Evolutionary conservation across 2,888 invertebrate genomes (phyloP), one percentile per base, ranked within the genome.

Genomic region (Synergus laeviventris): DNA sequence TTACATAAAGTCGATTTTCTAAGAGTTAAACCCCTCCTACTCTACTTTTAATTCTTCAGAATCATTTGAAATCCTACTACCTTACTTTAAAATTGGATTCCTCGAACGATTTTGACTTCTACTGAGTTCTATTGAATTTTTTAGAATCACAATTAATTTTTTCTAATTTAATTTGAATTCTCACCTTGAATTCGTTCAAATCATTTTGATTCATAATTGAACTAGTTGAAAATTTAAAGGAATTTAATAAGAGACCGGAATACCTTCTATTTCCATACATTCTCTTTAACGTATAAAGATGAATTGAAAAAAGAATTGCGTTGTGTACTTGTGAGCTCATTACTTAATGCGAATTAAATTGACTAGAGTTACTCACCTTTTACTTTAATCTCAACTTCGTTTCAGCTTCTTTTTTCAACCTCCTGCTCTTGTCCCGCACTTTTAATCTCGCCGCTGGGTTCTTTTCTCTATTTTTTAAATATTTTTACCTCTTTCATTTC

Each of bases 261-360:
- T 18, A 18, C 18, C 18, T 31, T 24, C 1, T 24, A 24, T 12
- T 24, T 24, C 1, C 9, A 38, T 2, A n/a, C 18, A 64, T n/a
- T 3, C n/a, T 38, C 5, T 74, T 39, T 14, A 21, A 74, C 39
- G 39, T 59, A n/a, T n/a, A 2, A n/a, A 59, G 16, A 59, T 74
- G 21, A 59, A 24, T 56, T 59, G 39, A 8, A 59, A 74, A 56
- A 7, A 36, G 38, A 4, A 36, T 39, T 38, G 18, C n/a, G n/a
- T n/a, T 64, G 1, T 38, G 36, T 70, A 1, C 39, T 54, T 39
- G 39, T 24, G 56, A 75, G 42, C 78, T 77, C 81, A 78, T 79
- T 78, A 78, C 79, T 81, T 79, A 81, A 64, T 79, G 76, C 74
- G 75, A 78, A 81, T 81, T 81, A 76, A 81, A 78, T 81, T 77